Base-by-base conservation (phyloP, 2,888 invertebrate species). In the Ennomos fuscantarius region DNA sequence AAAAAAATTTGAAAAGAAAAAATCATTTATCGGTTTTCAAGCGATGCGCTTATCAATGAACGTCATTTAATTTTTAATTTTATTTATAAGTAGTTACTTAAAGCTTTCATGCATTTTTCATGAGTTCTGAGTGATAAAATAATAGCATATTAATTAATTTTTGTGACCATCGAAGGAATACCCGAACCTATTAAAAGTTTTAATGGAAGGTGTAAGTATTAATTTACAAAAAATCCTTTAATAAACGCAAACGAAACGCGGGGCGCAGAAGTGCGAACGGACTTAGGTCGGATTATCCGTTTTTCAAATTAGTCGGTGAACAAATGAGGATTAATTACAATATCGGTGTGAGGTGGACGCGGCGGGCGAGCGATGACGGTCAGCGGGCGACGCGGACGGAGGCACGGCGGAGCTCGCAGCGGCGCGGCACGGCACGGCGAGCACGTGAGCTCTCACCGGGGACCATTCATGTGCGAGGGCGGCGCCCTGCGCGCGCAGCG, bases 391-490 rank as follows among this genome's bases (percentile, higher is more conserved):
- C 47, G 33, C 12, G n/a, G 15, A 11, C 35, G 35, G 39, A 34
- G 43, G 47, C 43, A 44, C 45, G 24, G 35, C 40, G 47, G 44
- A 42, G 43, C 40, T 37, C 40, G 49, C 40, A 37, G 67, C 65
- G 70, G 61, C 65, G 70, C 69, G 72, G 77, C 79, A 76, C 73
- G 65, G 56, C 72, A 70, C 72, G 74, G 75, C 77, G 77, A 86
- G 87, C 89, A 89, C 89, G 90, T 89, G 89, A 89, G 89, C 86
- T 79, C 77, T 80, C 79, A 78, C 85, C 84, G 81, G 88, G 88
- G 86, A 82, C 85, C 90, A 87, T 87, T 88, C 86, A 87, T 84
- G 79, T 78, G 77, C 76, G 76, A 79, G 87, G 84, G 85, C 79
- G 87, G 84, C 78, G 84, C 78, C 81, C 79, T 84, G 90, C 91